A percentile compares a stretch with the other conserved stretches of the same genome.
Evolutionary conservation across 2,797 vertebrate genomes (phyloP).

Genomic region (Merluccius polli): DNA sequence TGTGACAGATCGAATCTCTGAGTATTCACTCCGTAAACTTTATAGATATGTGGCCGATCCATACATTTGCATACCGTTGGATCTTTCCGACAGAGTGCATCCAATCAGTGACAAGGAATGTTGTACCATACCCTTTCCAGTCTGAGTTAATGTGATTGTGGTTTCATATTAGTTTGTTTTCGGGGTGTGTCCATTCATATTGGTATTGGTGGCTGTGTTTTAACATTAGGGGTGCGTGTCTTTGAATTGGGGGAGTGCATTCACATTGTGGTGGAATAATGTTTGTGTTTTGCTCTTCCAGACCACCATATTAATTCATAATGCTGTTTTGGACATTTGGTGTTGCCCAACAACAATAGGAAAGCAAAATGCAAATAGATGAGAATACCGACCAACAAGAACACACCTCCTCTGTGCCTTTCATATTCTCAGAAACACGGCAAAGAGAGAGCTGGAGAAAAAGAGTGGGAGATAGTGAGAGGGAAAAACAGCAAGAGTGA

Average conservation of each 20-base stretch:
- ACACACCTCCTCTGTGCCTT: not conserved
- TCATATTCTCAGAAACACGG: not conserved
- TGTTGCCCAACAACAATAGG: not conserved
- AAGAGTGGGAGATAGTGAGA: not conserved
- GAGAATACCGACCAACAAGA: not conserved
- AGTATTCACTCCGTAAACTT: too few relatives aligned
- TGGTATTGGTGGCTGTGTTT: not conserved
- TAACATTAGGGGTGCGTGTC: not conserved
- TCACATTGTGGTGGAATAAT: not conserved
- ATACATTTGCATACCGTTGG: too few relatives aligned
- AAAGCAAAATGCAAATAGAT: not conserved
- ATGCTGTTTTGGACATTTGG: not conserved
- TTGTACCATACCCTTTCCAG: not conserved
- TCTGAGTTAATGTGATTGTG: not conserved
- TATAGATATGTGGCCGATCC: too few relatives aligned
- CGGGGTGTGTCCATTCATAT: not conserved
- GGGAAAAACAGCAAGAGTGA: too few relatives aligned
- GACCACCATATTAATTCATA: not conserved
- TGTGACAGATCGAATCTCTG: too few relatives aligned
- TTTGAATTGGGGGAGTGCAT: too few relatives aligned
- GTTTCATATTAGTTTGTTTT: not conserved
- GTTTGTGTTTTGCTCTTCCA: not conserved
- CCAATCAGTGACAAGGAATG: not conserved
- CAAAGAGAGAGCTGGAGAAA: not conserved
- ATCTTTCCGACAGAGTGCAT: too few relatives aligned